Evolutionary conservation across 2,113 vertebrate species (phyloP).

Genomic region (Siniperca knerii): DNA sequence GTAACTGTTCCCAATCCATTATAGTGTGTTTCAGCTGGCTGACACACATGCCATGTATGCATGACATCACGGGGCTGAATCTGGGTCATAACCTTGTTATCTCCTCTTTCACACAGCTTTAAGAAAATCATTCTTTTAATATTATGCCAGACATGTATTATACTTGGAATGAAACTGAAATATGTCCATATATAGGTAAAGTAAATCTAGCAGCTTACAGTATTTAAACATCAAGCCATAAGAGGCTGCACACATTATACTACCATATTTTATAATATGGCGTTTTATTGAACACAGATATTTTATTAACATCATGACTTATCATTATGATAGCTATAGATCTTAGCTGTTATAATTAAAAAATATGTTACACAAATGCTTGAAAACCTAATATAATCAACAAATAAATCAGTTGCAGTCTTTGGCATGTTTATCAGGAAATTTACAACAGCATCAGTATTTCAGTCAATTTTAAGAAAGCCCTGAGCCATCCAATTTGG

Average conservation of each 20-base stretch:
- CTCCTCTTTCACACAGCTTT: conserved; percentile 38
- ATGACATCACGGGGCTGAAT: conserved; percentile 40
- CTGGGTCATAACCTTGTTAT: conserved; percentile 63
- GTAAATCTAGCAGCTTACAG: conserved; percentile 26
- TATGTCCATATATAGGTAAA: conserved; percentile 1
- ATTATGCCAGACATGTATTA: conserved; percentile 35
- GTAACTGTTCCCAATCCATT: conserved; percentile 32
- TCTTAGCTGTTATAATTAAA: neutral
- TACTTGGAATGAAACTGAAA: conserved; percentile 49
- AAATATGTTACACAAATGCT: neutral
- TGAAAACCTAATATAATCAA: neutral
- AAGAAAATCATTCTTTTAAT: conserved; percentile 34
- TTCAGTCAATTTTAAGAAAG: neutral
- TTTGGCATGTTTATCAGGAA: neutral
- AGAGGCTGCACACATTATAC: neutral
- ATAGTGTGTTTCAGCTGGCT: conserved; percentile 23
- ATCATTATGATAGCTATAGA: neutral
- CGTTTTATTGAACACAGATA: neutral
- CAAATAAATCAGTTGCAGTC: neutral
- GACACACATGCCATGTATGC: conserved; percentile 18
- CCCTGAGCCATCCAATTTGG: neutral
- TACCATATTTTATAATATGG: neutral
- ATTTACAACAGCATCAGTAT: neutral
- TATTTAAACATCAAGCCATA: conserved; percentile 2
- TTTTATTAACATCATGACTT: neutral